phyloP scores from a whole-genome alignment of 64 coral and sea anemone genomes.

The Exaiptasia diaphana region DNA sequence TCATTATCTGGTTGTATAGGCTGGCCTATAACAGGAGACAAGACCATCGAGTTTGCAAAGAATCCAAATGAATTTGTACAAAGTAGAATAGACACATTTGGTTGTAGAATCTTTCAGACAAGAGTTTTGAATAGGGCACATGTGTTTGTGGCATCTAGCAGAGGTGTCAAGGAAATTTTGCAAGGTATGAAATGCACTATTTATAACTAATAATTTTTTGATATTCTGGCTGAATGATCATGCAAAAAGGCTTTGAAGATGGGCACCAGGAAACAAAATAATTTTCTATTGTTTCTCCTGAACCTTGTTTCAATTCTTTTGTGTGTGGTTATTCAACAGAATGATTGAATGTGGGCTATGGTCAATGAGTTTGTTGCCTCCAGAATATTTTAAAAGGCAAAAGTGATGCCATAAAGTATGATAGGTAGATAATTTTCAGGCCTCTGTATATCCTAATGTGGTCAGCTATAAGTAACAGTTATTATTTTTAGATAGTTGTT shows the following conservation, averaged over 20 bases:
- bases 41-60: conserved; percentile 75
- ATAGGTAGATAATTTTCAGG: no score
- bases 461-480: no score
- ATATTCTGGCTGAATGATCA: background rate
- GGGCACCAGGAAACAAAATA: background rate
- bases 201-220: background rate
- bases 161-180: conserved; percentile 77
- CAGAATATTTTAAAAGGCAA: no score
- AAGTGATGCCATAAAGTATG: no score
- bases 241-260: background rate
- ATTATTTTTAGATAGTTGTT: no score
- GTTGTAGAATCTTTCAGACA: conserved; percentile 68
- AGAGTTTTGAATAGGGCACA: conserved; percentile 73
- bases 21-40: conserved; percentile 81
- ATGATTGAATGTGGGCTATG: no score
- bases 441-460: no score
- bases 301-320: background rate
- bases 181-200: no score
- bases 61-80: conserved; percentile 72
- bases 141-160: conserved; percentile 82
- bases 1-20: conserved; percentile 62
- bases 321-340: background rate
- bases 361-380: no score
- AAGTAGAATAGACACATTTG: conserved; percentile 34
- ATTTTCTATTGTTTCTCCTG: background rate